Evolutionary conservation across 2,113 vertebrate species (phyloP), one percentile per base, ranked within the genome.

Genomic region (Equus przewalskii): DNA sequence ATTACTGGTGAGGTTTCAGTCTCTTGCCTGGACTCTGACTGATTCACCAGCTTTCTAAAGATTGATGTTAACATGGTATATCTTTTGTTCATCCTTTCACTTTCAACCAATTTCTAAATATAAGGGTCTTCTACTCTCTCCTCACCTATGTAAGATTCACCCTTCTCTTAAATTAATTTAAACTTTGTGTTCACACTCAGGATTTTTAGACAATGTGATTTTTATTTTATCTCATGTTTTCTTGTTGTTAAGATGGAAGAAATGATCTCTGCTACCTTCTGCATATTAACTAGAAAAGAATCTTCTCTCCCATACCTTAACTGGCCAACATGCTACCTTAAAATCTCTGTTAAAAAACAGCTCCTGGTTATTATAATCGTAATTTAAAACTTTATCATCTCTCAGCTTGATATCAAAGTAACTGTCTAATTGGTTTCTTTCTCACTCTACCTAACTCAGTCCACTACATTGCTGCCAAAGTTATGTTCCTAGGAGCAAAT

Each of bases 351-450:
- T 21, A 33, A 92, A 95, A 95, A 44, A 1, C 9, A 91, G 11
- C 0, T 0, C 5, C 21, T 78, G 54, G 3, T 21, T 72, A 22
- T 1, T 18, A 41, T 78, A 51, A 46, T 56, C 6, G 30, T 69
- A 75, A 93, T 64, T 41, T 76, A 72, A 95, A 89, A 73, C 19
- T 3, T 76, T 41, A 79, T 62, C 4, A 30, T 28, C 49, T 62
- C 41, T 76, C n/a, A 49, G 26, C 2, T 89, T 92, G 16, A 75
- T 75, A 65, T 65, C 7, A 65, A 79, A 81, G 30, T 86, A 81
- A 85, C 12, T 46, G 28, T 65, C 84, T 62, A 75, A 54, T 41
- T 93, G 26, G n/a, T 58, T 69, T 75, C 21, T 83, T 73, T 92
- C 51, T 64, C 15, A 16, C 54, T 86, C 9, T 41, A 9, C 1